Conservation (phyloP, 2,113 vertebrate species). For the Phalacrocorax aristotelis region DNA sequence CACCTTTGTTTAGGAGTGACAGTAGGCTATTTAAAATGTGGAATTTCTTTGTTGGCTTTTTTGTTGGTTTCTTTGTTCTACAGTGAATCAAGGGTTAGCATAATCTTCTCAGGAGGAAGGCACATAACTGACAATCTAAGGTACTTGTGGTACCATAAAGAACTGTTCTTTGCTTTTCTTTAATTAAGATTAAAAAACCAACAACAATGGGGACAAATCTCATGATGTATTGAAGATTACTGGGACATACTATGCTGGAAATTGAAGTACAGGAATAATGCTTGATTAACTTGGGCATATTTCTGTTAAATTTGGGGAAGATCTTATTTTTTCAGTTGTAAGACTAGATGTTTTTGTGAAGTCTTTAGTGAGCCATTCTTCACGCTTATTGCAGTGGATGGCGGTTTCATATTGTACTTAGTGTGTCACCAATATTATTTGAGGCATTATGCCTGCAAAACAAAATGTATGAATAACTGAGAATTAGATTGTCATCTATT, state of each 20-base stretch:
- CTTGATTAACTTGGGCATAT: not conserved
- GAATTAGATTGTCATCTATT: not conserved
- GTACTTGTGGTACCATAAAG: not conserved
- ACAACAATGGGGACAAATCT: not conserved
- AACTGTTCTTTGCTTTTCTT: not conserved
- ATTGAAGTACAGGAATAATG: not conserved
- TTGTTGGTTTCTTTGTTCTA: not conserved
- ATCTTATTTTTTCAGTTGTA: not conserved
- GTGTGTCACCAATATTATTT: not conserved
- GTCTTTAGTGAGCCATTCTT: not conserved
- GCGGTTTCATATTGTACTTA: not conserved
- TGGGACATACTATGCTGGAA: not conserved
- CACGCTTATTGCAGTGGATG: not conserved
- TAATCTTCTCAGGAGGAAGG: not conserved
- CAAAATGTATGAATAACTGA: not conserved
- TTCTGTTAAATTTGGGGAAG: not conserved
- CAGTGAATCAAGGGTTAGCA: not conserved
- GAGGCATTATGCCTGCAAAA: not conserved
- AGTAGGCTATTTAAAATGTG: not conserved
- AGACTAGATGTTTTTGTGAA: not conserved
- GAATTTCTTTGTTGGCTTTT: not conserved
- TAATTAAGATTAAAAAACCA: not conserved
- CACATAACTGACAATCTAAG: not conserved
- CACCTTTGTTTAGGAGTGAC: not conserved
- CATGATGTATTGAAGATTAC: not conserved